Percentiles rank a stretch among this genome's conserved stretches.
Conservation (phyloP, 2,797 vertebrate species). For the Crenichthys baileyi region DNA sequence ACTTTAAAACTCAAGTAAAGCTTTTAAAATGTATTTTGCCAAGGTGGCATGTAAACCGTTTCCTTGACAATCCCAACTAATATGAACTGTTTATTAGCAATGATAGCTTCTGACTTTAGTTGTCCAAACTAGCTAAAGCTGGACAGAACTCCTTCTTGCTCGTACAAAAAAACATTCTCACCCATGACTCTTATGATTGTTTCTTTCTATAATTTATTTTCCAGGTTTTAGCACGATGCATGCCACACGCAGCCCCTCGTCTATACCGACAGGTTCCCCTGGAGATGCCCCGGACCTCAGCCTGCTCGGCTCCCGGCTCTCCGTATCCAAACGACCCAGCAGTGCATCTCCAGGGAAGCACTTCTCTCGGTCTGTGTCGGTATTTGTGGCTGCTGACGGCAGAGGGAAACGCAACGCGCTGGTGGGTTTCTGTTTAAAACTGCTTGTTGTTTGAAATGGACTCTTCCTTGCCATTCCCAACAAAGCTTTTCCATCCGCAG, state of each 20-base stretch:
- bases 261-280: constrained; percentile 53
- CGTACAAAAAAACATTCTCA: neutral
- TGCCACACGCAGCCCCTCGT: constrained; percentile 80
- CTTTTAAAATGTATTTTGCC: neutral
- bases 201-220: neutral
- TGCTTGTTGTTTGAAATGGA: neutral
- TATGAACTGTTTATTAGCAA: neutral
- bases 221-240: constrained; percentile 83
- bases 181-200: neutral
- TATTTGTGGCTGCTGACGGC: constrained; percentile 79
- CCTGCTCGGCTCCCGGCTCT: constrained; percentile 84
- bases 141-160: neutral
- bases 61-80: neutral
- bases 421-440: constrained; percentile 76
- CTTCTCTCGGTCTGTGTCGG: constrained; percentile 86
- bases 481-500: constrained; percentile 71
- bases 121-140: neutral
- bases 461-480: neutral
- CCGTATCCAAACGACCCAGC: constrained; percentile 83
- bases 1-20: neutral
- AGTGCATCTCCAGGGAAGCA: constrained; percentile 82
- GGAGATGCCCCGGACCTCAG: constrained; percentile 80
- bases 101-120: neutral
- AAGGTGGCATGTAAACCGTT: neutral
- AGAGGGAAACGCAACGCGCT: constrained; percentile 82